phyloP scores from a whole-genome alignment of 1,140 invertebrate species.

The Leguminivora glycinivorella region DNA sequence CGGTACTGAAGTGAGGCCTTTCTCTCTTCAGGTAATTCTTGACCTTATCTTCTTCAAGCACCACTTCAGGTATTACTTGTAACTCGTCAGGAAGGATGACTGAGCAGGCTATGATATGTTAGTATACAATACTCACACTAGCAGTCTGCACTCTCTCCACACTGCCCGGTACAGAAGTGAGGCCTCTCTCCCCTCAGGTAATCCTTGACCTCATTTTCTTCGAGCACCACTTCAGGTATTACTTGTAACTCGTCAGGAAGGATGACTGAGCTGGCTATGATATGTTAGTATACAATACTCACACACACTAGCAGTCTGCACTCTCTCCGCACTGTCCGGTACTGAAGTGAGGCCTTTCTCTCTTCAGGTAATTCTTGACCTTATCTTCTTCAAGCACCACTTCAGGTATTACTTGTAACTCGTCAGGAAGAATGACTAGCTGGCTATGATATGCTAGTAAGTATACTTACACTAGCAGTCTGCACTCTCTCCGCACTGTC shows the following conservation, averaged over 20 bases:
- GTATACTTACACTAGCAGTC: constrained; percentile 59
- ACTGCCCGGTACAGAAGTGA: constrained; percentile 49
- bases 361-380: constrained; percentile 49
- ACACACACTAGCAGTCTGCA: constrained; percentile 54
- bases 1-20: constrained; percentile 56
- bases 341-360: constrained; percentile 54
- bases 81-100: constrained; percentile 66
- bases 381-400: constrained; percentile 59
- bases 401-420: constrained; percentile 74
- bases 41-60: constrained; percentile 53
- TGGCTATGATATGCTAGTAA: constrained; percentile 27
- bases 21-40: constrained; percentile 52
- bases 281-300: too few species aligned
- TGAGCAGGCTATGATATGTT: constrained; percentile 72
- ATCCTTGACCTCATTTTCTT: constrained; percentile 53
- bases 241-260: constrained; percentile 73
- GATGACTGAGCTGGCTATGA: constrained; percentile 67
- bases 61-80: constrained; percentile 72
- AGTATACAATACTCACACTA: too few species aligned
- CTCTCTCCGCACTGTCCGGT: constrained; percentile 57
- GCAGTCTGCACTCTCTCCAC: constrained; percentile 55
- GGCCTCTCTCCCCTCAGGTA: constrained; percentile 55
- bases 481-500: constrained; percentile 56
- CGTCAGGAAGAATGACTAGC: constrained; percentile 50
- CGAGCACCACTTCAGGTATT: constrained; percentile 65